Conservation (phyloP, 2,113 vertebrate genomes). For the Pseudolaguvia tuberculata region DNA sequence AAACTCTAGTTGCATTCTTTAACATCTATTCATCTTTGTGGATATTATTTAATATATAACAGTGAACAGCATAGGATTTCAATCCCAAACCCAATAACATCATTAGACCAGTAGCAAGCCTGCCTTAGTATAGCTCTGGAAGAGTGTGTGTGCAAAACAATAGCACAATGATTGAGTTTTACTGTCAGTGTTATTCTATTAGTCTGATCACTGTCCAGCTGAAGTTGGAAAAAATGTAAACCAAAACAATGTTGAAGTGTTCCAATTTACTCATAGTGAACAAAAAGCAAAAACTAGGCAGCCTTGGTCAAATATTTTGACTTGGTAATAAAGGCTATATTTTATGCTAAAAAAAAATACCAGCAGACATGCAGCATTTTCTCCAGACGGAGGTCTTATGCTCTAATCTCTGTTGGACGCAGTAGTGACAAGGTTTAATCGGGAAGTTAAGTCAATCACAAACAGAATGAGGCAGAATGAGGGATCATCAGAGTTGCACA, state of each 20-base stretch:
- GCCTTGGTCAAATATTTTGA: constrained; percentile 3
- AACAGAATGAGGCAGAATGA: background rate
- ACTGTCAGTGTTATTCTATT: constrained; percentile 13
- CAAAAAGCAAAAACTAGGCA: no score
- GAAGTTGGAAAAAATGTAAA: constrained; percentile 24
- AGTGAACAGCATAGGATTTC: constrained; percentile 25
- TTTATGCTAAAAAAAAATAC: constrained; percentile 1
- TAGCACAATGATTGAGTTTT: constrained; percentile 40
- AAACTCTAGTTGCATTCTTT: background rate
- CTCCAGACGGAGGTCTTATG: constrained; percentile 22
- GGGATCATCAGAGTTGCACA: background rate
- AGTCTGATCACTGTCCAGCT: constrained; percentile 43
- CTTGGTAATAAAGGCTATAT: constrained; percentile 7
- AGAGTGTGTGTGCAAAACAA: constrained; percentile 28
- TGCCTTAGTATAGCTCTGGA: constrained; percentile 29
- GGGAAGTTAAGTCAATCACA: constrained; percentile 1
- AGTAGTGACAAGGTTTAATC: constrained; percentile 43
- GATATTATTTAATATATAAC: constrained; percentile 30
- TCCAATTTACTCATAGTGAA: background rate
- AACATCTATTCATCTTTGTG: constrained; percentile 10
- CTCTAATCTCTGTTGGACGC: constrained; percentile 23
- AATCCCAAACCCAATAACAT: constrained; percentile 38
- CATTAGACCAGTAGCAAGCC: constrained; percentile 9
- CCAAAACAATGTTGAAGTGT: constrained; percentile 20
- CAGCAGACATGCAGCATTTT: background rate